Evolutionary conservation across 2,888 invertebrate species (phyloP).

Genomic region (Oxytorus armatus): DNA sequence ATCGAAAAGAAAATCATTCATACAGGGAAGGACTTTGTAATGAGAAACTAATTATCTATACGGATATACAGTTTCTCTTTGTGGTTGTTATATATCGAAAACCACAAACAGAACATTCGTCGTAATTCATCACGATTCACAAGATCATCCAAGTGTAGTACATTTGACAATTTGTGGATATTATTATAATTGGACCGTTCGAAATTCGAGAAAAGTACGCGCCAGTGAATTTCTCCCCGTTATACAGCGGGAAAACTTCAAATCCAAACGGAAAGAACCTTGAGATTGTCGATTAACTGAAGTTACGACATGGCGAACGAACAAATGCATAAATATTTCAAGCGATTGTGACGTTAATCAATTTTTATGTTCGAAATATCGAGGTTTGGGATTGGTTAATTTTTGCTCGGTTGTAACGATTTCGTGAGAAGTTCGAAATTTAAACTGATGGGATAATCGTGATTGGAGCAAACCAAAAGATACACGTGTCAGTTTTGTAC

Average conservation of each 20-base stretch:
- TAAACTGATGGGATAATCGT: not conserved
- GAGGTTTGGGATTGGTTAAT: not conserved
- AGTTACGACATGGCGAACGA: constrained; percentile 18
- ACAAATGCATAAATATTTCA: constrained; percentile 1
- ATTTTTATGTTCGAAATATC: not conserved
- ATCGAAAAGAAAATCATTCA: not conserved
- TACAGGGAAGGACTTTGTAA: not conserved
- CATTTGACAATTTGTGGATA: not conserved
- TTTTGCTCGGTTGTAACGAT: not conserved
- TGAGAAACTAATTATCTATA: constrained; percentile 26
- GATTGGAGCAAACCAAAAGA: not conserved
- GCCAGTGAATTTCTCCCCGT: not conserved
- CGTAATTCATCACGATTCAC: constrained; percentile 4
- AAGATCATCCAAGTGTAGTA: not conserved
- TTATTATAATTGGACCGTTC: not conserved
- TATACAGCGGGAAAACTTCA: constrained; percentile 28
- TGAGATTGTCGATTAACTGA: constrained; percentile 25
- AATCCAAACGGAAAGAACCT: constrained; percentile 28
- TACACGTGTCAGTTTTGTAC: not conserved
- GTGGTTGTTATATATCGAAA: constrained; percentile 15
- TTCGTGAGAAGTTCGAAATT: not conserved
- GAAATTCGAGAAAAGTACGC: not conserved
- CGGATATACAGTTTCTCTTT: constrained; percentile 10
- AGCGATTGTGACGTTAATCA: not conserved
- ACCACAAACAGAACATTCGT: constrained; percentile 10